phyloP scores from a whole-genome alignment of 2,797 vertebrate species.

The Dipus sagitta region DNA sequence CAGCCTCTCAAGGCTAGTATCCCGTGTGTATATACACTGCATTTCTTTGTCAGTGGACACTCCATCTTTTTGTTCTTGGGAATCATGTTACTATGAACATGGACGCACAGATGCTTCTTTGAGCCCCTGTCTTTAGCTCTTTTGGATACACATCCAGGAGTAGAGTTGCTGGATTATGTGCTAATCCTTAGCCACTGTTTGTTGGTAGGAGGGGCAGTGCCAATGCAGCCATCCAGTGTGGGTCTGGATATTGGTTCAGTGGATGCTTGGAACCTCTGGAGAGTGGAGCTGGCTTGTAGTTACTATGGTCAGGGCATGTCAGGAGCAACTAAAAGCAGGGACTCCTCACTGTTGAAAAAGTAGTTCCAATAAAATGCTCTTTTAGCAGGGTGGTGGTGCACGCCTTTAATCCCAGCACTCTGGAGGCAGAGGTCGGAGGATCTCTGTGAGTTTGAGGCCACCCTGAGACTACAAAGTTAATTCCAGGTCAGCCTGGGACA shows the following conservation, averaged over 20 bases:
- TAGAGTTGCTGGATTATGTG: not conserved
- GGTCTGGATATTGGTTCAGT: constrained; percentile 4
- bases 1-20: not conserved
- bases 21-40: not conserved
- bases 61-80: not conserved
- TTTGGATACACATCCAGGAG: not conserved
- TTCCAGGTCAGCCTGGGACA: too few species aligned
- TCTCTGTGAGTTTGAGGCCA: too few species aligned
- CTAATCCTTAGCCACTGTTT: constrained; percentile 9
- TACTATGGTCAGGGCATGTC: not conserved
- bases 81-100: not conserved
- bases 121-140: not conserved
- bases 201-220: not conserved
- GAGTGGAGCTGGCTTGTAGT: not conserved
- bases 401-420: too few species aligned
- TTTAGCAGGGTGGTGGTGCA: too few species aligned
- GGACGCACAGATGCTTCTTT: not conserved
- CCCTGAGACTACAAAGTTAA: too few species aligned
- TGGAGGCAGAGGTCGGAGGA: too few species aligned
- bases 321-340: not conserved
- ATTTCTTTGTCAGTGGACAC: not conserved
- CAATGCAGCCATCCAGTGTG: not conserved
- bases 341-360: not conserved
- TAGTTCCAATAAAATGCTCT: not conserved
- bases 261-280: not conserved